Conservation (phyloP, 1,140 invertebrate species). For the Drosophila rhopaloa region DNA sequence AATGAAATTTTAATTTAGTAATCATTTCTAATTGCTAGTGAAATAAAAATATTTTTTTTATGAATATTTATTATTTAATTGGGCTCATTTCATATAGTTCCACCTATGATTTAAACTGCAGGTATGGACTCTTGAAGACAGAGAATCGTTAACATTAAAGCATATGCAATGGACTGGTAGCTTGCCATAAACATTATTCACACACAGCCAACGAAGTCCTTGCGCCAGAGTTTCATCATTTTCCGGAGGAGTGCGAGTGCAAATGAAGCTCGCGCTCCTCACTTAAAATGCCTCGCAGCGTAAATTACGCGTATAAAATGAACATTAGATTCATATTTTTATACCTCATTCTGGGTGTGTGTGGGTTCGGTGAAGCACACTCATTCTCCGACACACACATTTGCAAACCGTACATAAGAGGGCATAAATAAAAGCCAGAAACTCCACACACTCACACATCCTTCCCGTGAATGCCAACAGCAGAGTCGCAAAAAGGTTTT, state of each 20-base stretch:
- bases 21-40: conserved; percentile 18
- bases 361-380: conserved; percentile 4
- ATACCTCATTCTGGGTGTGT: conserved; percentile 28
- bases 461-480: conserved; percentile 42
- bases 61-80: conserved; percentile 9
- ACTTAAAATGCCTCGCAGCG: conserved; percentile 57
- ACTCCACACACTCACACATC: conserved; percentile 31
- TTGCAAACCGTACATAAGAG: neutral
- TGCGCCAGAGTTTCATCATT: conserved; percentile 11
- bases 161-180: conserved; percentile 4
- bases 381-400: conserved; percentile 7
- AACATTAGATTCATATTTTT: conserved; percentile 83
- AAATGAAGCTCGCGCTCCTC: conserved; percentile 54
- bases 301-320: conserved; percentile 83
- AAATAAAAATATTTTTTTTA: conserved; percentile 12
- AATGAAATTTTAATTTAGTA: conserved; percentile 29
- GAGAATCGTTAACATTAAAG: conserved; percentile 14
- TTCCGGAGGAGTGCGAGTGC: conserved; percentile 19
- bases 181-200: conserved; percentile 16
- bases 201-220: neutral
- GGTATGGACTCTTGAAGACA: neutral
- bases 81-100: neutral
- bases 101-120: neutral
- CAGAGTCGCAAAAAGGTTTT: conserved; percentile 59
- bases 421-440: conserved; percentile 64